These are phyloP conservation scores for Aporophyla lueneburgensis DNA, from an alignment of 2,888 invertebrate species.

Conservation along the genomic window DNA sequence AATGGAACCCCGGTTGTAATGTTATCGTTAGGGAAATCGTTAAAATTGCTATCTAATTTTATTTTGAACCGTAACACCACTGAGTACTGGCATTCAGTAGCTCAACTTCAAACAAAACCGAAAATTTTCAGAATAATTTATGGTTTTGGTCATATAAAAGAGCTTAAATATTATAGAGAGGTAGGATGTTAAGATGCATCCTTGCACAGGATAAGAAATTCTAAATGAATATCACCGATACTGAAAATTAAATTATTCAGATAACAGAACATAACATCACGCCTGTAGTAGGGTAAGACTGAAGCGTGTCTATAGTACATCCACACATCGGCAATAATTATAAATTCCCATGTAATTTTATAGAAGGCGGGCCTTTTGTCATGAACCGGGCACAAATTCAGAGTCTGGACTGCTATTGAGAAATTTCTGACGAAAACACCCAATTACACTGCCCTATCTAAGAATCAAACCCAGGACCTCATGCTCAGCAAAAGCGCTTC, in stretches of 20 bases:
- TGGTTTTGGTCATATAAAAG: not conserved
- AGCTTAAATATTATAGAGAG: not conserved
- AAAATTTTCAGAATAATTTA: not conserved
- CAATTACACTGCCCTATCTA: not conserved
- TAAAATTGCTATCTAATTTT: slow-evolving; percentile 66
- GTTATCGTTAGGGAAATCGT: slow-evolving; percentile 60
- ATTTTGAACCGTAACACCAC: slow-evolving; percentile 60
- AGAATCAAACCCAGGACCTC: not conserved
- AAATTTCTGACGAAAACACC: not conserved
- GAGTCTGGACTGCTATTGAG: not conserved
- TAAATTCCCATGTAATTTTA: not conserved
- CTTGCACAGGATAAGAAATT: not conserved
- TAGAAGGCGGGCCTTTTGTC: not conserved
- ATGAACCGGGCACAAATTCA: not conserved
- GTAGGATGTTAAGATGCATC: not conserved
- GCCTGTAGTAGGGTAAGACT: too few relatives aligned
- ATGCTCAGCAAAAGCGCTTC: too few relatives aligned
- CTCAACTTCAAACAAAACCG: slow-evolving; percentile 16
- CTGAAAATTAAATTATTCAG: too few relatives aligned
- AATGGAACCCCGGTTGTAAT: slow-evolving; percentile 51
- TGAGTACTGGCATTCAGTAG: slow-evolving; percentile 28
- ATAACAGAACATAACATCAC: too few relatives aligned
- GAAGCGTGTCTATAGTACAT: too few relatives aligned
- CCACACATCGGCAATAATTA: not conserved
- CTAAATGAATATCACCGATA: not conserved